Base-by-base conservation (phyloP, 2,113 vertebrate genomes). In the Fregata magnificens region DNA sequence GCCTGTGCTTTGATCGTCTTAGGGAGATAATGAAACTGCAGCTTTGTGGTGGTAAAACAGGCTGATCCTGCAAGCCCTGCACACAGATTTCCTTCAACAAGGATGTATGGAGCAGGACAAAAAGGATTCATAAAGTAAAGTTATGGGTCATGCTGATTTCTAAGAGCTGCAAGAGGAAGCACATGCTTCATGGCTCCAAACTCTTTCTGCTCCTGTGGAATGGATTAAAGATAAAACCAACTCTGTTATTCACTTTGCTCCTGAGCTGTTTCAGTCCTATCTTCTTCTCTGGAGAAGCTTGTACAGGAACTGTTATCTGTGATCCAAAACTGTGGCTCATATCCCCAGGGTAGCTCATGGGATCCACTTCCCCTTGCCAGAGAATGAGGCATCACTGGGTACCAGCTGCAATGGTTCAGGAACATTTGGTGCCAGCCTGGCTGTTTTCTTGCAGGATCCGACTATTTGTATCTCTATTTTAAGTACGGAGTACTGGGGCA, bases 191-290 rank as follows among this genome's bases (percentile, higher is more conserved):
- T 5, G 5, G 62, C 62, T 85, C n/a, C 86, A 80, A 89, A 77
- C 32, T 32, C 13, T 74, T 95, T 91, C 77, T 94, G 78, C 81
- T 96, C 70, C 61, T 31, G 82, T 82, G 84, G 70, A 88, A 79
- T 82, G 81, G 65, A 87, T 94, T 91, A 91, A 79, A 88, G 81
- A 87, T 59, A 61, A 91, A 89, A 90, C 10, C 81, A 87, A 26
- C 58, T 44, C 62, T 73, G 49, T 42, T 91, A 44, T 31, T 85
- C 4, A 34, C 65, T 94, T 91, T 69, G 32, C 49, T 95, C 55
- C 86, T 50, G 91, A 91, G 42, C 69, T 72, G 36, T 56, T 96
- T 84, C 4, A 3, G 53, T 72, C 56, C 61, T 73, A 12, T 81
- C 67, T 50, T 70, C 16, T 92, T 82, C 84, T 91, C 67, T 42